These are phyloP conservation scores for Caenorhabditis elegans DNA, from an alignment of 1,140 invertebrate genomes.

Conservation along the genomic window WBcel235 BX284605.5:14811001-14811500, in stretches of 20 bases:
- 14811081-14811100: conserved; percentile 19
- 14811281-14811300: not conserved
- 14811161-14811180: not conserved
- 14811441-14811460: not conserved
- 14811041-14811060: no score
- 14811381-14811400: conserved; percentile 22
- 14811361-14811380: not conserved
- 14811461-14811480: not conserved
- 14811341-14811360: no score
- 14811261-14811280: not conserved
- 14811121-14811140: not conserved
- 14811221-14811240: not conserved
- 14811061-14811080: conserved; percentile 11
- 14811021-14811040: no score
- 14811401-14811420: not conserved
- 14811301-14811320: not conserved
- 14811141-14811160: not conserved
- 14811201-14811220: not conserved
- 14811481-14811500: not conserved
- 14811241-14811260: not conserved
- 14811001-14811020: no score
- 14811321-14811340: no score
- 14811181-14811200: conserved; percentile 29
- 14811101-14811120: not conserved
- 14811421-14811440: conserved; percentile 12